phyloP scores from a whole-genome alignment of 2,888 invertebrate species.

The Itoplectis maculator region DNA sequence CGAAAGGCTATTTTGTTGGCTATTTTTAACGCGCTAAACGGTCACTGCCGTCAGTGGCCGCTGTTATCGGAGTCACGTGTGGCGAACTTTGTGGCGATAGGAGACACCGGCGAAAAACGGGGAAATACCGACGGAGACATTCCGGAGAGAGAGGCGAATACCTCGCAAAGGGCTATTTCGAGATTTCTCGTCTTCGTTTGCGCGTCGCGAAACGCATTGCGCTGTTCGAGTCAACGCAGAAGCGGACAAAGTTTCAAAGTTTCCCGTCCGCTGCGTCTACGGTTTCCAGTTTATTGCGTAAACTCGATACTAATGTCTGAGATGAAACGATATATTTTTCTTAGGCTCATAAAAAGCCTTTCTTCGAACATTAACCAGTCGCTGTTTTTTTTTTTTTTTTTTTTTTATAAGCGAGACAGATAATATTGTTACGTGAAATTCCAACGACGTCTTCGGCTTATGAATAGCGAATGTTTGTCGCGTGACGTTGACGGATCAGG shows the following conservation, averaged over 20 bases:
- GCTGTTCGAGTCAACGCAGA: background rate
- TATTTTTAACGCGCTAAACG: background rate
- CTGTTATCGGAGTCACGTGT: background rate
- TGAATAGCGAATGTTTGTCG: conserved; percentile 4
- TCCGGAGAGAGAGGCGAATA: conserved; percentile 58
- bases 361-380: too few relatives aligned
- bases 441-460: background rate
- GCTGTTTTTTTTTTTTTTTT: too few relatives aligned
- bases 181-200: conserved; percentile 63
- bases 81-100: background rate
- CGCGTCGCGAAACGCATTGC: conserved; percentile 53
- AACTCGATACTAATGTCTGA: too few relatives aligned
- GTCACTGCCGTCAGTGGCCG: background rate
- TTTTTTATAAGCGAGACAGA: background rate
- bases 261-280: too few relatives aligned
- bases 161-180: conserved; percentile 69
- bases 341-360: too few relatives aligned
- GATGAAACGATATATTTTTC: too few relatives aligned
- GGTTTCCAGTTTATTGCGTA: background rate
- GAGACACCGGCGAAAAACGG: conserved; percentile 2
- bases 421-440: background rate
- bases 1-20: background rate
- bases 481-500: conserved; percentile 17
- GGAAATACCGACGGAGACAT: conserved; percentile 28
- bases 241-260: background rate